Base-by-base conservation (phyloP, 2,888 invertebrate genomes). In the Galeopsomyia nigrocyanea region DNA sequence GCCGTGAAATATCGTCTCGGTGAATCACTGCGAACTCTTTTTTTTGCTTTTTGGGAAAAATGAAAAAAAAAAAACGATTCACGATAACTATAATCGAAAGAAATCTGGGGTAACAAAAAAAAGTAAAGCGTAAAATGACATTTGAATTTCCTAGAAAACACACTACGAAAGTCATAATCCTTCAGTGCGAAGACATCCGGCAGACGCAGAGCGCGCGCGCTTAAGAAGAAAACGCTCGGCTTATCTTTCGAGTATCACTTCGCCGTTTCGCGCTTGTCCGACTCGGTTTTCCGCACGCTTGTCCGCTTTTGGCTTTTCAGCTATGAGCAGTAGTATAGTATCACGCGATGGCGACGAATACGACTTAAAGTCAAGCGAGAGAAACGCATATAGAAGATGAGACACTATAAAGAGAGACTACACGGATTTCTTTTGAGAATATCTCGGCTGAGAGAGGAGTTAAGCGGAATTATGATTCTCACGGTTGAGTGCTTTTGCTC, bases 351-450 rank as follows among this genome's bases (percentile, higher is more conserved):
- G 63, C 68, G 51, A 51, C 58, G 61, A n/a, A n/a, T n/a, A 26
- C 57, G 70, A 55, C 68, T 78, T 77, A 78, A 78, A 78, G 78
- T 77, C 77, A 76, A 78, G 75, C 76, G 69, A 58, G 74, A 74
- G 76, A 76, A 73, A 62, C 46, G 51, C 62, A 62, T 68, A 75
- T 75, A 75, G 77, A 77, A 78, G 75, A 77, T 75, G 73, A 76
- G 75, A 77, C 73, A 71, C 73, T 76, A 69, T 19, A 56, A 10
- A 39, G 71, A 16, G 17, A 14, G 21, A 9, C 7, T 2, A 19
- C 14, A 26, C 19, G 16, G 10, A 72, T 74, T 74, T 72, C 70
- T 68, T 70, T 64, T 70, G 63, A 64, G 53, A 65, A 71, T 60
- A 60, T 51, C 55, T 65, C 49, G 60, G 55, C 49, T 39, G 26